phyloP scores from a whole-genome alignment of 2,113 vertebrate genomes.

The Apeltes quadracus region DNA sequence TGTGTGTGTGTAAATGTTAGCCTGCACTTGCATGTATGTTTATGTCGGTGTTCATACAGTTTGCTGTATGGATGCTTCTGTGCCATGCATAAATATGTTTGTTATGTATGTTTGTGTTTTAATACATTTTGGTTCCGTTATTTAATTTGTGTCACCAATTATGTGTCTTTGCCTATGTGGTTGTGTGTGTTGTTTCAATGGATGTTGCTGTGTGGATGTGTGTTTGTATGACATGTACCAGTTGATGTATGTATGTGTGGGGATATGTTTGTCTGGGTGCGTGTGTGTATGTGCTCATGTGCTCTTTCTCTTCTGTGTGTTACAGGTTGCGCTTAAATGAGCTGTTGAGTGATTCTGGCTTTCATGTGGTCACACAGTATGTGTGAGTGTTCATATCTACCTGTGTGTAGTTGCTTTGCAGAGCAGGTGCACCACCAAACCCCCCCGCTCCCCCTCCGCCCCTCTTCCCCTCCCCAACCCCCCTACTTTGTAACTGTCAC shows the following conservation, averaged over 20 bases:
- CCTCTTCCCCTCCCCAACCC: not conserved
- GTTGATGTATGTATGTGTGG: too few relatives aligned
- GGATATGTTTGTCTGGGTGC: not conserved
- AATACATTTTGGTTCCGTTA: not conserved
- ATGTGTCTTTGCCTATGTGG: not conserved
- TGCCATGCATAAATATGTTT: not conserved
- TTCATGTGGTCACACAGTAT: slow-evolving; percentile 40
- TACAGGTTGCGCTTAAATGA: not conserved
- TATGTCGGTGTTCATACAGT: not conserved
- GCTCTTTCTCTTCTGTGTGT: not conserved
- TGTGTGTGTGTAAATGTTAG: slow-evolving; percentile 13
- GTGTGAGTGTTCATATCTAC: slow-evolving; percentile 9
- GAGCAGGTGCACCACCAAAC: slow-evolving; percentile 55
- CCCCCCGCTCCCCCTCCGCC: not conserved
- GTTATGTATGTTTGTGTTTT: not conserved
- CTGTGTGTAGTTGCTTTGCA: slow-evolving; percentile 31
- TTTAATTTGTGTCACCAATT: not conserved
- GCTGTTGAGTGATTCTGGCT: slow-evolving; percentile 17
- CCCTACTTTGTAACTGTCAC: slow-evolving; percentile 63
- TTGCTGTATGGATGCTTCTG: not conserved
- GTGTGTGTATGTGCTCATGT: not conserved
- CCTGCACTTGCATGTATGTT: slow-evolving; percentile 21
- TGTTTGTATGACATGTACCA: not conserved
- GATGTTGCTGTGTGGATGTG: not conserved
- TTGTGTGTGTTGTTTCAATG: not conserved